Evolutionary conservation across 1,140 invertebrate genomes (phyloP).

Genomic region (Papilio polyxenes): DNA sequence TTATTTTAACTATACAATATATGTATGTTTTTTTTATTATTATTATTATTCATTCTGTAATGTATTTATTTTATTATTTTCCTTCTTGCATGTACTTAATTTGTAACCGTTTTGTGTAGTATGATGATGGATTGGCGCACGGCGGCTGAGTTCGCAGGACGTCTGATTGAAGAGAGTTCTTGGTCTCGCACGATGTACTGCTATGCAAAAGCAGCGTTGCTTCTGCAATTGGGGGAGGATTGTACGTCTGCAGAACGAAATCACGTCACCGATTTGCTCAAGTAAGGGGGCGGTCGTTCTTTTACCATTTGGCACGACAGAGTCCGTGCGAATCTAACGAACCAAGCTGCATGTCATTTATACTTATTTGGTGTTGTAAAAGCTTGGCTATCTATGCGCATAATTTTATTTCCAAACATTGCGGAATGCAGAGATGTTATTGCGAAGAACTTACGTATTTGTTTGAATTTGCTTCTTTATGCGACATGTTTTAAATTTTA

Average conservation of each 20-base stretch:
- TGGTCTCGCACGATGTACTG: conserved; percentile 96
- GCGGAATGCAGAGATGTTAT: too few relatives aligned
- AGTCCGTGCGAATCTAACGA: background rate
- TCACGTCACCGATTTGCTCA: conserved; percentile 83
- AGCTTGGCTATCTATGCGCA: background rate
- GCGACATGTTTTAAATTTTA: background rate
- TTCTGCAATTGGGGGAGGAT: conserved; percentile 86
- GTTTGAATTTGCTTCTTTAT: background rate
- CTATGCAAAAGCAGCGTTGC: conserved; percentile 92
- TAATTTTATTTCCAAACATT: background rate
- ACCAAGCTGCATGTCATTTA: background rate
- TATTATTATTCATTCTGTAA: conserved; percentile 25
- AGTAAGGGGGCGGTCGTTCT: conserved; percentile 65
- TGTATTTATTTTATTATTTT: conserved; percentile 21
- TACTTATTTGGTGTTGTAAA: background rate
- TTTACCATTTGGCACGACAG: background rate
- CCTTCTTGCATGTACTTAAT: conserved; percentile 16
- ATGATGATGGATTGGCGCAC: conserved; percentile 63
- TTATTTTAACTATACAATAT: background rate
- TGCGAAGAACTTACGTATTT: background rate
- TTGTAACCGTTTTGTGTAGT: conserved; percentile 45
- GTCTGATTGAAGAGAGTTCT: conserved; percentile 88
- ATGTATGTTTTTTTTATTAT: conserved; percentile 11
- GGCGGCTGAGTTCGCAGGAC: conserved; percentile 81
- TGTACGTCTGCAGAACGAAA: conserved; percentile 79